Base-by-base conservation (phyloP, 2,113 vertebrate genomes). In the Mugil cephalus region DNA sequence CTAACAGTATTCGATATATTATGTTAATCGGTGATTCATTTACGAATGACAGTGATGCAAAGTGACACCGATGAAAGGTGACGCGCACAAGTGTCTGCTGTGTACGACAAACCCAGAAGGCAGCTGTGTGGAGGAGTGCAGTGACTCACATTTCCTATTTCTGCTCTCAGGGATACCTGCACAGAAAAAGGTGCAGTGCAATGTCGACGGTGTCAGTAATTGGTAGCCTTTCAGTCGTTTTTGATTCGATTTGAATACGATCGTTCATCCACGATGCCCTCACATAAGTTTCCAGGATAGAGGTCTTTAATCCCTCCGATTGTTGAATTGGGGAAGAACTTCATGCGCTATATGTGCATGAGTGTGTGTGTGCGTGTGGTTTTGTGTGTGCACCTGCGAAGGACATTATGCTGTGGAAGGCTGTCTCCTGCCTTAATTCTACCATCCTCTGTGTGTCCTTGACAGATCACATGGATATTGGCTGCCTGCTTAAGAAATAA, bases 401-500 rank as follows among this genome's bases (percentile, higher is more conserved):
- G 72, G 47, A 63, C 74, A 65, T 67, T 73, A 39, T 68, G 18
- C 51, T 56, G 58, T 77, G 40, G 58, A 7, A 64, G 39, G 55
- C 42, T 39, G 51, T 58, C 24, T 81, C 64, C 62, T 43, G 21
- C 63, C 46, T 54, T 68, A 78, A 55, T 52, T 74, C 15, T 10
- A 14, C 62, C 48, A 60, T 63, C 77, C 62, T 69, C 54, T 65
- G 79, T 34, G 47, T 7, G 78, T 77, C 89, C 86, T 90, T 92
- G 86, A 90, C 73, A 80, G 76, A 85, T 80, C 53, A 0, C 71
- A 63, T 67, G 52, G 71, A 85, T 89, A 80, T 77, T 52, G 68
- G 79, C 80, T 87, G 75, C 72, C 80, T 88, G 83, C 79, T 89
- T 89, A 85, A 88, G 65, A 80, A 87, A 88, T 78, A 88, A 86